Base-by-base conservation (phyloP, 2,888 invertebrate species). In the Brachycybe producta region DNA sequence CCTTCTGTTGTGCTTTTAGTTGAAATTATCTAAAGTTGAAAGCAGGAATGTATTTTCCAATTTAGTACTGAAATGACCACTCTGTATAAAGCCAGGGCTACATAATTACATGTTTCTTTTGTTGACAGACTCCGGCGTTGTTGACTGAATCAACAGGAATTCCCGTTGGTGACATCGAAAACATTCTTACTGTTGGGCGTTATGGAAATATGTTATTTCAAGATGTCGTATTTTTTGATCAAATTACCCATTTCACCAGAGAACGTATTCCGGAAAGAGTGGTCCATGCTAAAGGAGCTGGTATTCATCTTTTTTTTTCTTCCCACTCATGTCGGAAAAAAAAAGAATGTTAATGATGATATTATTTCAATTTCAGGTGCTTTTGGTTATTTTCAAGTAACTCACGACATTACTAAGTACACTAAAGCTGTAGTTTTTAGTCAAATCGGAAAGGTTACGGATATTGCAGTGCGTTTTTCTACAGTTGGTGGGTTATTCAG, bases 381-480 rank as follows among this genome's bases (percentile, higher is more conserved):
- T 1, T 87, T 85, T 66, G 86, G 83, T 2, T 82, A 84, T 61
- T 86, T 90, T 63, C 84, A 87, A 68, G 82, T 87, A 11, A 88
- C 88, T 2, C 79, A 87, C 62, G 86, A 88, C 62, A 85, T 90
- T 54, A 74, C 75, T 17, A 77, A 82, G 62, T 88, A 85, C 65
- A 71, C 73, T 56, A 84, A 82, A 32, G 86, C 87, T 0, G 80
- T 78, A 60, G 70, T 88, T 0, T 90, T 90, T 66, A 77, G 79
- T 40, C 65, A 70, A 19, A 70, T 87, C 52, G 86, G 86, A 32
- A 86, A 87, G 66, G 75, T 73, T 54, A 88, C 87, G 0, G 84
- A 83, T 0, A 71, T 87, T 44, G 82, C 80, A 11, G 76, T 82
- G 7, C 73, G 88, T 54, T 88, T 83, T 65, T 87, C 87, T 11